Evolutionary conservation across 2,113 vertebrate species (phyloP).

Genomic region (Brachyhypopomus gauderio): DNA sequence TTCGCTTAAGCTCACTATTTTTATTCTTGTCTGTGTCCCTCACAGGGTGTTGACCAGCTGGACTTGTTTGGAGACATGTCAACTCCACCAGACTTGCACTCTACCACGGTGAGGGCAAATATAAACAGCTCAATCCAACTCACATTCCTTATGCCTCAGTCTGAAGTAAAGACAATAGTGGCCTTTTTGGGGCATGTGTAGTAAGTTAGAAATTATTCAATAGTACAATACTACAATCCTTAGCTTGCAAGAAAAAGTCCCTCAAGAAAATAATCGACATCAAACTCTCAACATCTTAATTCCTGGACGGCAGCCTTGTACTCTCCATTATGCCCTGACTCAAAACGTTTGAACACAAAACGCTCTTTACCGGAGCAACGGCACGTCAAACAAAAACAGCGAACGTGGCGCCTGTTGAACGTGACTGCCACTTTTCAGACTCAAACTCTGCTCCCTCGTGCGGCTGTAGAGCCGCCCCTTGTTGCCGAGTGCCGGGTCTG

Average conservation of each 20-base stretch:
- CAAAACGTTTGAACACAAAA: too few relatives aligned
- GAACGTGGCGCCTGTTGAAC: background rate
- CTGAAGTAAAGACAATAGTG: background rate
- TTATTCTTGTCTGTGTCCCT: conserved; percentile 36
- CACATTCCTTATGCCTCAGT: background rate
- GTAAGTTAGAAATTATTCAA: background rate
- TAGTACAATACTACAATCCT: background rate
- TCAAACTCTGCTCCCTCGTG: background rate
- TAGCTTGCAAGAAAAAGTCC: background rate
- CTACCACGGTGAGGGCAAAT: conserved; percentile 80
- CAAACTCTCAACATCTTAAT: background rate
- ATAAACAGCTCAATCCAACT: conserved; percentile 15
- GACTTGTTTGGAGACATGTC: conserved; percentile 97
- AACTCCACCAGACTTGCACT: conserved; percentile 90
- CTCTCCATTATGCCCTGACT: too few relatives aligned
- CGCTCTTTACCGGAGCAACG: background rate
- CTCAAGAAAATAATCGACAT: background rate
- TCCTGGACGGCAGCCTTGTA: background rate
- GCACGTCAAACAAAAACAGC: conserved; percentile 2
- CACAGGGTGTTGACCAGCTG: conserved; percentile 87
- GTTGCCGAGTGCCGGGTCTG: conserved; percentile 30
- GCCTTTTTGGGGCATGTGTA: background rate
- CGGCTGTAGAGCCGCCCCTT: conserved; percentile 36
- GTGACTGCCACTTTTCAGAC: conserved; percentile 15
- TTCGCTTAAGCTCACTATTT: conserved; percentile 8